A percentile compares a stretch with the other conserved stretches of the same genome.
Conservation (phyloP, 2,797 vertebrate species). For the Taeniopygia guttata region DNA sequence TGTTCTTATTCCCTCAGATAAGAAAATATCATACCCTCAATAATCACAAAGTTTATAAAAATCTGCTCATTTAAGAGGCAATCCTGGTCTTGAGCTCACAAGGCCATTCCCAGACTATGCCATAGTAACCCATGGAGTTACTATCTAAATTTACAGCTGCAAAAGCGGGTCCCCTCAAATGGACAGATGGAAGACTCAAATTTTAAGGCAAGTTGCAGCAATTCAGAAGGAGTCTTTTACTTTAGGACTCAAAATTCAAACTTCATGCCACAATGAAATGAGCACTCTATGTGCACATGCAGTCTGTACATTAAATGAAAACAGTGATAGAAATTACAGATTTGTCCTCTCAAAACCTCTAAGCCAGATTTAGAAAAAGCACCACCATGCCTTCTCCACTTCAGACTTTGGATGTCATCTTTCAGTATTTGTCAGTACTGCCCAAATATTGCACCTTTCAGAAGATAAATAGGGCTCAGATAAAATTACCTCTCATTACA, state of each 20-base stretch:
- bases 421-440: neutral
- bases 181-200: neutral
- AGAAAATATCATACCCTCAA: neutral
- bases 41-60: neutral
- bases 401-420: neutral
- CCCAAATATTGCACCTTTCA: neutral
- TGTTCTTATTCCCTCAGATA: neutral
- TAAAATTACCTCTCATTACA: neutral
- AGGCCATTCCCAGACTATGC: neutral
- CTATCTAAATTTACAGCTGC: neutral
- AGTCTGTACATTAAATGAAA: neutral
- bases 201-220: neutral
- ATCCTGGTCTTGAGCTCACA: neutral
- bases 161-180: neutral
- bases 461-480: neutral
- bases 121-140: accelerated
- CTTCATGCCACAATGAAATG: neutral
- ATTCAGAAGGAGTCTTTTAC: neutral
- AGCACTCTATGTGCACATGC: too few species aligned
- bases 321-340: neutral
- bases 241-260: neutral
- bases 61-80: neutral
- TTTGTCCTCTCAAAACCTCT: neutral
- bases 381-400: neutral
- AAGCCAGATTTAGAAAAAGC: neutral